A percentile compares a stretch with the other conserved stretches of the same genome.
Conservation (phyloP, 2,888 invertebrate species). For the Melanostoma mellinum region DNA sequence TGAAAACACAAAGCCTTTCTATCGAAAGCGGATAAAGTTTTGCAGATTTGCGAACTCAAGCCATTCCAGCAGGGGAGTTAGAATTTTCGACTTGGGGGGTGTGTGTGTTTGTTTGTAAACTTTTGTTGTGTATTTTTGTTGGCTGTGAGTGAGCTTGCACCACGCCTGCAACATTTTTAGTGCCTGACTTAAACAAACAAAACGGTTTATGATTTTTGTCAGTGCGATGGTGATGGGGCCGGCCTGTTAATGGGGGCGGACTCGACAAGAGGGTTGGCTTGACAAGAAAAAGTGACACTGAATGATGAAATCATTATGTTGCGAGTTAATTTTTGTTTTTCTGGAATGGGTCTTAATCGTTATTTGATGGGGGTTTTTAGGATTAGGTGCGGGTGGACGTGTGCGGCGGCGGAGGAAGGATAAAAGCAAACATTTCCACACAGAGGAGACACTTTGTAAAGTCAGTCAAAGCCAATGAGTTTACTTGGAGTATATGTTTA, state of each 20-base stretch:
- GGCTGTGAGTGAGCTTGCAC: slow-evolving; percentile 25
- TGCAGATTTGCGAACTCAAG: slow-evolving; percentile 43
- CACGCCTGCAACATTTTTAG: slow-evolving; percentile 35
- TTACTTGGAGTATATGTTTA: not conserved
- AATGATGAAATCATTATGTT: slow-evolving; percentile 64
- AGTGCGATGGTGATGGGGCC: not conserved
- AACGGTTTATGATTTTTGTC: slow-evolving; percentile 28
- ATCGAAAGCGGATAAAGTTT: slow-evolving; percentile 41
- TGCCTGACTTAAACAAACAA: slow-evolving; percentile 58
- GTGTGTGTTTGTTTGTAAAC: slow-evolving; percentile 43
- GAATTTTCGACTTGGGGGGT: not conserved
- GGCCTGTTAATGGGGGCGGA: slow-evolving; percentile 27
- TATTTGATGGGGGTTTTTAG: slow-evolving; percentile 28
- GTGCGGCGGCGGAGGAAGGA: not conserved
- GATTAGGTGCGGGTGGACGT: not conserved
- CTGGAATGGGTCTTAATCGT: slow-evolving; percentile 29
- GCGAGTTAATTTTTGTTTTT: slow-evolving; percentile 39
- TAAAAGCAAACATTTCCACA: slow-evolving; percentile 26
- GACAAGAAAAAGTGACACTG: slow-evolving; percentile 37
- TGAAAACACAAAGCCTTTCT: slow-evolving; percentile 4
- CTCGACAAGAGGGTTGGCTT: slow-evolving; percentile 16
- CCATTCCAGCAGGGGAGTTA: not conserved
- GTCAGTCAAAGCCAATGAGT: slow-evolving; percentile 14
- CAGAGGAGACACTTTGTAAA: slow-evolving; percentile 28
- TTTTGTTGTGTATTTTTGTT: slow-evolving; percentile 46